Percentiles rank a stretch among this genome's conserved stretches.
These are phyloP conservation scores for Gymnothorax javanicus DNA, from an alignment of 2,797 vertebrate genomes.

Conservation along the genomic window DNA sequence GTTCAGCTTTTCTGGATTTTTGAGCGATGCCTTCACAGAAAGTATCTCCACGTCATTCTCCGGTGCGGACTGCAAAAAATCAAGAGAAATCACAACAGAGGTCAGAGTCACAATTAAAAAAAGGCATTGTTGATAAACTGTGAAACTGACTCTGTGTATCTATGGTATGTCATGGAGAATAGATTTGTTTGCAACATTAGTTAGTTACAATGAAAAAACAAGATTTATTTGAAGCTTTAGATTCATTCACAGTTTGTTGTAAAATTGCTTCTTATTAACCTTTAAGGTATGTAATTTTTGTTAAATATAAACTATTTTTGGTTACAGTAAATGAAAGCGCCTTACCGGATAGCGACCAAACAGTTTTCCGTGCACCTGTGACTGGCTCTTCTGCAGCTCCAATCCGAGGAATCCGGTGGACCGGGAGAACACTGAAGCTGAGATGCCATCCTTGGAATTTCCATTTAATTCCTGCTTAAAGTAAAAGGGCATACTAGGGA, in stretches of 20 bases:
- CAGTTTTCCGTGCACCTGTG: slow-evolving; percentile 67
- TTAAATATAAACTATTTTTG: not conserved
- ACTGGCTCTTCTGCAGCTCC: slow-evolving; percentile 59
- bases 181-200: not conserved
- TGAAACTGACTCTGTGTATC: not conserved
- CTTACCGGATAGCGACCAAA: slow-evolving; percentile 82
- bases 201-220: not conserved
- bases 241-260: no score
- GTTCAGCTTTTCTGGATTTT: slow-evolving; percentile 65
- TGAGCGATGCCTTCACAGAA: slow-evolving; percentile 71
- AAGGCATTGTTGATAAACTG: slow-evolving; percentile 8
- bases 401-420: slow-evolving; percentile 77
- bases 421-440: slow-evolving; percentile 71
- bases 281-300: no score
- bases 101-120: slow-evolving; percentile 12
- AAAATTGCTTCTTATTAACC: no score
- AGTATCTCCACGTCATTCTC: slow-evolving; percentile 78
- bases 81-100: slow-evolving; percentile 36
- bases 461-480: slow-evolving; percentile 81
- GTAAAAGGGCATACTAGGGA: slow-evolving; percentile 65
- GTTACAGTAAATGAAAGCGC: not conserved
- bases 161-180: not conserved
- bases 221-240: no score
- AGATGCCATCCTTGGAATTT: slow-evolving; percentile 73
- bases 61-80: slow-evolving; percentile 74